Conservation (phyloP, 1,140 invertebrate genomes). For the Bombus pascuorum region DNA sequence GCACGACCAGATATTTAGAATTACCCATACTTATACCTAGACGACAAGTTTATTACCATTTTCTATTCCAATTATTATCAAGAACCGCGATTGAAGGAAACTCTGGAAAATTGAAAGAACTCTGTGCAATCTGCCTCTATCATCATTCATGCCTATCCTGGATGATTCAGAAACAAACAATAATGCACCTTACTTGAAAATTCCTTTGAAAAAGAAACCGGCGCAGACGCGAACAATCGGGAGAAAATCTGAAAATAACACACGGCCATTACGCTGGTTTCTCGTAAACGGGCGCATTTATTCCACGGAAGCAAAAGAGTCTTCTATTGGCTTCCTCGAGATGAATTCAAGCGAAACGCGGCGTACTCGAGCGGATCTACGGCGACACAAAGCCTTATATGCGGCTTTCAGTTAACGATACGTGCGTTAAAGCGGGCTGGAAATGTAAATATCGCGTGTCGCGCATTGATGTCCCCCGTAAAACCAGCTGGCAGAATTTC, state of each 20-base stretch:
- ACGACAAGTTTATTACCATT: no score
- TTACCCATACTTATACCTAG: no score
- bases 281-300: conserved; percentile 1
- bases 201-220: neutral
- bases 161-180: neutral
- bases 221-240: neutral
- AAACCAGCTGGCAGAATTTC: neutral
- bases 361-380: conserved; percentile 6
- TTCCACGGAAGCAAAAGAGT: neutral
- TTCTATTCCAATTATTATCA: neutral
- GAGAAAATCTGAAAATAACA: neutral
- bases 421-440: neutral
- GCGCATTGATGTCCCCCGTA: conserved; percentile 7
- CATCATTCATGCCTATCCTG: neutral
- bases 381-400: neutral
- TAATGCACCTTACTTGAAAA: neutral
- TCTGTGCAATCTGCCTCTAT: neutral
- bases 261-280: neutral
- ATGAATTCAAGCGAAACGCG: conserved; percentile 9
- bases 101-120: neutral
- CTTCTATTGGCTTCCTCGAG: conserved; percentile 3
- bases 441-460: conserved; percentile 8
- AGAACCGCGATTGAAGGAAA: neutral
- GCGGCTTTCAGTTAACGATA: conserved; percentile 3
- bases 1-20: no score